Base-by-base conservation (phyloP, 2,113 vertebrate species). In the Platysteira castanea region DNA sequence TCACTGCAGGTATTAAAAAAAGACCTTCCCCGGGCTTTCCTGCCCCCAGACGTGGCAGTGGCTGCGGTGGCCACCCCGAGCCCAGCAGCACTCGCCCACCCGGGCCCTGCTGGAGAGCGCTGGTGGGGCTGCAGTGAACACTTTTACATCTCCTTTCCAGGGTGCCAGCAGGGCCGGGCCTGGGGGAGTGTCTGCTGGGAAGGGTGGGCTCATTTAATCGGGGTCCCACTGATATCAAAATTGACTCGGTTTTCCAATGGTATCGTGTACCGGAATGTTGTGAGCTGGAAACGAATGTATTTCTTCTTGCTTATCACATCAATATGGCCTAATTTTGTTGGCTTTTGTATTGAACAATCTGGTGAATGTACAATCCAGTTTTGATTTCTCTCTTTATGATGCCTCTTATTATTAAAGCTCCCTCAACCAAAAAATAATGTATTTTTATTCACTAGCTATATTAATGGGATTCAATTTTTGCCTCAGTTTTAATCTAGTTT, bases 301-400 rank as follows among this genome's bases (percentile, higher is more conserved):
- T 89, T 96, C 63, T 53, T 71, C 83, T 87, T 76, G 80, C 81
- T 93, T 89, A 83, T 87, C 69, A 33, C 94, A 90, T 96, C 95
- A 78, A 88, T 95, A 89, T 1, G 44, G 89, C 70, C 94, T 92
- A 52, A 86, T 95, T 92, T 81, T 56, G 75, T 73, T 94, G 94
- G 42, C 75, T 91, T 73, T 84, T 63, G 75, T 88, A 91, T 92
- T 67, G 95, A 95, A 60, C 85, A 69, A 76, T 26, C 56, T 39
- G 85, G 37, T 46, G 74, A 87, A 85, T n/a, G 52, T 21, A 53
- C 79, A 65, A 60, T 68, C 56, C 71, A 20, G 80, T 17, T 93
- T 96, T 95, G 95, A 96, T 96, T 96, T 92, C 91, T 65, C 65
- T 87, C 65, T 88, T 87, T 79, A 59, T 46, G 86, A 59, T 20